Percentiles rank a stretch among this genome's conserved stretches.
phyloP scores from a whole-genome alignment of 2,113 vertebrate species.

The Albula goreensis region DNA sequence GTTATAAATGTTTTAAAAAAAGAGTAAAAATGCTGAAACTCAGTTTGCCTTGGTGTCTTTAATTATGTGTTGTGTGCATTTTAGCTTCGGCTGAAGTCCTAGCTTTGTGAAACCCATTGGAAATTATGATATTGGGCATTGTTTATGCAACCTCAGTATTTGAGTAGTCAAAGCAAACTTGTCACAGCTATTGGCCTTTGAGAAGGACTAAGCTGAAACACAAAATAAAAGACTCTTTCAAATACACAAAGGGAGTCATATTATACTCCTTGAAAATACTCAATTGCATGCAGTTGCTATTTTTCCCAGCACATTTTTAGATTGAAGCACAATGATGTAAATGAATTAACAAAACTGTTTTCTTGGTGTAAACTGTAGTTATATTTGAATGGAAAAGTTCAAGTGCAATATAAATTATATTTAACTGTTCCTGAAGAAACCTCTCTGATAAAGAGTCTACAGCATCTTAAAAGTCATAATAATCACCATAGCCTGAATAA shows the following conservation, averaged over 20 bases:
- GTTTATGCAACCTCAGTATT: neutral
- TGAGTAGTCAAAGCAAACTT: neutral
- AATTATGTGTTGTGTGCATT: slow-evolving; percentile 10
- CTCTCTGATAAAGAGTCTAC: neutral
- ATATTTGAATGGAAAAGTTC: neutral
- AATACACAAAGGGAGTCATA: no score
- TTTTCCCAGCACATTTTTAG: neutral
- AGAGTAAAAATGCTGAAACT: slow-evolving; percentile 63
- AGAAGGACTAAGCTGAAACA: neutral
- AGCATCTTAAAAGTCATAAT: neutral
- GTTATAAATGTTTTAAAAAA: slow-evolving; percentile 63
- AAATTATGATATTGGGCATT: no score
- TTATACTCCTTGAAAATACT: neutral
- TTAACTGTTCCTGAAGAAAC: neutral
- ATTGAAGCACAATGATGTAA: neutral
- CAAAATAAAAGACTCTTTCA: no score
- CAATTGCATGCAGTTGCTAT: neutral
- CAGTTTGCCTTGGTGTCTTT: slow-evolving; percentile 51
- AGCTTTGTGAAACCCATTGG: neutral
- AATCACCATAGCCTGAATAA: neutral
- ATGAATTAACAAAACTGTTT: no score
- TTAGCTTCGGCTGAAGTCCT: neutral
- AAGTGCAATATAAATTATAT: neutral
- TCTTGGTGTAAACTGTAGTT: neutral
- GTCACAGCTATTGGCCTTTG: neutral